Evolutionary conservation across 2,113 vertebrate species (phyloP), one percentile per base, ranked within the genome.

Genomic region (Istiophorus platypterus): DNA sequence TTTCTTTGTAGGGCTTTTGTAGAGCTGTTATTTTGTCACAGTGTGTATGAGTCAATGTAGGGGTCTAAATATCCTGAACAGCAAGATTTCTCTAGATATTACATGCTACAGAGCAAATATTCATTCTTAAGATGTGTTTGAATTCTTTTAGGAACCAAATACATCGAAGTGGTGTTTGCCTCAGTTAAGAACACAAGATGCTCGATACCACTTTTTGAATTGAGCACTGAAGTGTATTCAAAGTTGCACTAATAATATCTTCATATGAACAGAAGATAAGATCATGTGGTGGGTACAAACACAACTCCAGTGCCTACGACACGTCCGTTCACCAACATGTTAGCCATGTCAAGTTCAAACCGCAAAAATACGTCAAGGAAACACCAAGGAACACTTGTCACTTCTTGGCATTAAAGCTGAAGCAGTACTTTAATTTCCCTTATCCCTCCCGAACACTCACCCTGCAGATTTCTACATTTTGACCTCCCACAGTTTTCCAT

Each of bases 401-500:
- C 24, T 51, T 49, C 61, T 62, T 79, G 52, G 34, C 78, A 68
- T 54, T 26, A 22, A 78, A 64, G 67, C 34, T 39, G 2, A 2
- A 61, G 58, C 45, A 61, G 75, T 72, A 78, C 62, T 62, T 41
- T 76, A 61, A 14, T 86, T 86, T 87, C 64, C 74, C 54, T 78
- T 58, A 59, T 58, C 15, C 65, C 79, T 74, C 84, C 78, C 59
- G 61, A 3, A 31, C 68, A 41, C 61, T 66, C 4, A 26, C 62
- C 47, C 65, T 51, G 67, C 72, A 72, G 47, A 72, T 85, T 86
- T 83, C 70, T 82, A 51, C 11, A 58, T 64, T 86, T 76, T 65
- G 70, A 45, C 62, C 61, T 84, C 71, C 51, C 82, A 84, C 37
- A 74, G 65, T 92, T 91, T 92, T 92, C 91, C 91, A 87, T 69